phyloP scores from a whole-genome alignment of 1,140 invertebrate genomes.

The Acromyrmex charruanus region DNA sequence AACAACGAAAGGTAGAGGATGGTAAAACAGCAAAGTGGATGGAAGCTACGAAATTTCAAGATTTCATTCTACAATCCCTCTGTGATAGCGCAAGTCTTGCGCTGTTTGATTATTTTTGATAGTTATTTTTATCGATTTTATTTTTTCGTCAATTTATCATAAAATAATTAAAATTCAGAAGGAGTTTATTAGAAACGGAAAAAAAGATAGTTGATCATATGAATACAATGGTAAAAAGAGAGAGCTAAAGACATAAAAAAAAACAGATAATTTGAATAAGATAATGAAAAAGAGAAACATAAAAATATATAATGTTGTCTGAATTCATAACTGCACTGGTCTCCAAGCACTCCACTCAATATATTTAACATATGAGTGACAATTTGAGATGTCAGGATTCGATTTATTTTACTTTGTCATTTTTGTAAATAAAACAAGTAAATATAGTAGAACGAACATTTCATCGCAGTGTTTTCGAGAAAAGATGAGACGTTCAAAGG shows the following conservation, averaged over 20 bases:
- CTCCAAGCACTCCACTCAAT: not conserved
- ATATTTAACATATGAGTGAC: not conserved
- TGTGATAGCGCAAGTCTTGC: not conserved
- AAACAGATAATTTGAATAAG: no score
- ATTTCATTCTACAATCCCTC: constrained; percentile 69
- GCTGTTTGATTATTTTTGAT: constrained; percentile 22
- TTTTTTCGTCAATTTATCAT: not conserved
- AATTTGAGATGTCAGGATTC: not conserved
- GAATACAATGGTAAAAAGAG: no score
- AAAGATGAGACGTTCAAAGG: constrained; percentile 18
- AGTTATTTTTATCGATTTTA: not conserved
- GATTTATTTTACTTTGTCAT: not conserved
- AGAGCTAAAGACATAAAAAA: no score
- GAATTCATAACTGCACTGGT: not conserved
- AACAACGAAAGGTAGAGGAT: not conserved
- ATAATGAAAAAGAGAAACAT: not conserved
- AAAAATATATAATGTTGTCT: not conserved
- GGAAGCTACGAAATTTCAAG: constrained; percentile 75
- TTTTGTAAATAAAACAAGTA: constrained; percentile 2
- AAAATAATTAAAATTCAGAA: not conserved
- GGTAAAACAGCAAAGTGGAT: constrained; percentile 40
- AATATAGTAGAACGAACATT: not conserved
- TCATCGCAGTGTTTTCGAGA: not conserved
- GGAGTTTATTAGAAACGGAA: no score
- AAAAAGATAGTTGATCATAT: no score